A percentile compares a stretch with the other conserved stretches of the same genome.
phyloP scores from a whole-genome alignment of 2,888 invertebrate genomes.

The Pheosia tremula region DNA sequence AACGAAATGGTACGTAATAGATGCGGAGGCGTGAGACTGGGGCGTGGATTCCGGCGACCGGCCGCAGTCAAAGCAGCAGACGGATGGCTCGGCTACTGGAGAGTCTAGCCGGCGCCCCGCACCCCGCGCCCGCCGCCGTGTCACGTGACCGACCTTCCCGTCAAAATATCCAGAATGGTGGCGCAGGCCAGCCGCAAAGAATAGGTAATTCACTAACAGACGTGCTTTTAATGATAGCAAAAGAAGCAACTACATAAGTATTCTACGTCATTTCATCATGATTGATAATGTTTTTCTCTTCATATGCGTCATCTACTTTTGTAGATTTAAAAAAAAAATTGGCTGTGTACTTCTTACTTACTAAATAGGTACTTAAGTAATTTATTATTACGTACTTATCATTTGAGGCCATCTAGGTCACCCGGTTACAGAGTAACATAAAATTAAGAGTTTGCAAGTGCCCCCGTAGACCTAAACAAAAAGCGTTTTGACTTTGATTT shows the following conservation, averaged over 20 bases:
- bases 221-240: background rate
- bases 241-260: background rate
- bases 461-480: no score
- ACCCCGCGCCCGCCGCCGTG: constrained; percentile 73
- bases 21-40: constrained; percentile 61
- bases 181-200: constrained; percentile 70
- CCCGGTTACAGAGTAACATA: no score
- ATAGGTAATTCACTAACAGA: constrained; percentile 21
- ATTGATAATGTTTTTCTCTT: no score
- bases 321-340: no score
- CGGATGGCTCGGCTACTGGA: constrained; percentile 85
- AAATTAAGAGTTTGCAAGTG: no score
- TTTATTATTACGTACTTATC: no score
- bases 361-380: no score
- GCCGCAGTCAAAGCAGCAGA: constrained; percentile 82
- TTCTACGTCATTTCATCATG: background rate
- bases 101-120: constrained; percentile 86
- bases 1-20: constrained; percentile 52
- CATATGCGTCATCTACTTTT: no score
- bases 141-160: constrained; percentile 94
- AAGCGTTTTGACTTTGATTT: no score
- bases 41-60: constrained; percentile 78
- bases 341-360: no score
- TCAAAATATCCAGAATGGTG: constrained; percentile 90
- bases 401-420: no score